Conservation (phyloP, 2,113 vertebrate genomes). For the Coptodon rendalli region DNA sequence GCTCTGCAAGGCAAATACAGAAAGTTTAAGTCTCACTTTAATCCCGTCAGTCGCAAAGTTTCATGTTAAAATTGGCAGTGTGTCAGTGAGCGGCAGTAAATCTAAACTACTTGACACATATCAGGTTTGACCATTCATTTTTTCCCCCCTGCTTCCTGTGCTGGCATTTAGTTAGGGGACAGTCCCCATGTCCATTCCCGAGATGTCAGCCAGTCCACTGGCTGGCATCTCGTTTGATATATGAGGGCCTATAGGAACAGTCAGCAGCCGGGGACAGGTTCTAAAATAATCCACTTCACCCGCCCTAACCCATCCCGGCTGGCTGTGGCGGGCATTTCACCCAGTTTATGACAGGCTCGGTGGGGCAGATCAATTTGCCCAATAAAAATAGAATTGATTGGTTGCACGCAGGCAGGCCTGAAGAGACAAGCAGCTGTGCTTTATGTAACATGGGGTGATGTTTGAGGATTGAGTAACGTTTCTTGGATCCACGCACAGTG, state of each 20-base stretch:
- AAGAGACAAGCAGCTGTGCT: constrained; percentile 62
- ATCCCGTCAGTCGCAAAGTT: background rate
- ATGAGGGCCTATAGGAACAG: constrained; percentile 3
- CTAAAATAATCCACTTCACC: constrained; percentile 39
- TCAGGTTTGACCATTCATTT: constrained; percentile 11
- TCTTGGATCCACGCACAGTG: background rate
- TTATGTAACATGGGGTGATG: constrained; percentile 57
- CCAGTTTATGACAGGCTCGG: background rate
- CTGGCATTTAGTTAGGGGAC: constrained; percentile 12
- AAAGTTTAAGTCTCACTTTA: background rate
- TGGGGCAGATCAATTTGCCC: constrained; percentile 16
- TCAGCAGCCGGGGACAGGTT: constrained; percentile 6
- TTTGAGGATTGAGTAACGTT: constrained; percentile 1
- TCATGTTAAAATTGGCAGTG: background rate
- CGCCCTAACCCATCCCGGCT: background rate
- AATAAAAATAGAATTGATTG: constrained; percentile 63
- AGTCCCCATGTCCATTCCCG: constrained; percentile 30
- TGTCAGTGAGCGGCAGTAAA: background rate
- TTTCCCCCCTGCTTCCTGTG: background rate
- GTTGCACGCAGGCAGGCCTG: background rate
- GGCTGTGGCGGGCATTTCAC: constrained; percentile 6
- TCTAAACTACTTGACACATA: constrained; percentile 3
- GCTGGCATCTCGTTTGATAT: constrained; percentile 35
- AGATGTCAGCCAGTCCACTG: constrained; percentile 27
- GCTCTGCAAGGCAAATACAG: constrained; percentile 37